Percentiles rank a stretch among this genome's conserved stretches.
Conservation (phyloP, 2,113 vertebrate species). For the Ictidomys tridecemlineatus region DNA sequence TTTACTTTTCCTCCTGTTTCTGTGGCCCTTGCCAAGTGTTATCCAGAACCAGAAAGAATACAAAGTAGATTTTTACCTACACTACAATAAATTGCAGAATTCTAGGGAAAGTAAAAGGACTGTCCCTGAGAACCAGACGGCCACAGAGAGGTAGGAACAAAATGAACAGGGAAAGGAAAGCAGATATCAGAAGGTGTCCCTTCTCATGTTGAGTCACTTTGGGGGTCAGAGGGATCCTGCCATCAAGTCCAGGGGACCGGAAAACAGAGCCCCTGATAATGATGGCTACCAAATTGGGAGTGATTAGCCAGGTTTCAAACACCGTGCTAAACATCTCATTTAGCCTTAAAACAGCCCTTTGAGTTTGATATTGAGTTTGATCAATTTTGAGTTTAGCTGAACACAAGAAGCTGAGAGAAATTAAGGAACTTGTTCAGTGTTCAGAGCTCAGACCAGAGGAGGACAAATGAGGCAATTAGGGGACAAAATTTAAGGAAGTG, state of each 20-base stretch:
- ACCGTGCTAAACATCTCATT: neutral
- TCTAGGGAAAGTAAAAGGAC: neutral
- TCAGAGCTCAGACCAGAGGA: neutral
- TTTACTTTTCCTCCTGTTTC: conserved; percentile 22
- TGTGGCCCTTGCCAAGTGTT: neutral
- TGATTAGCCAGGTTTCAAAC: neutral
- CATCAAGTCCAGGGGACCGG: neutral
- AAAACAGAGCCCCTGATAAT: neutral
- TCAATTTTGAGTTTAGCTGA: neutral
- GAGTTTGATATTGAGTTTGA: neutral
- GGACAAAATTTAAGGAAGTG: neutral
- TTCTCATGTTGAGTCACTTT: neutral
- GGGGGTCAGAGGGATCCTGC: neutral
- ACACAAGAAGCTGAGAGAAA: neutral
- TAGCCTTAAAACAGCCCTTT: neutral
- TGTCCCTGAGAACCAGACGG: neutral
- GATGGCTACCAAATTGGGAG: neutral
- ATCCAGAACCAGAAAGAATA: neutral
- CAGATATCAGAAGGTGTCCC: too few relatives aligned
- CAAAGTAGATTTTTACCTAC: neutral
- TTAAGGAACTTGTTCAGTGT: neutral
- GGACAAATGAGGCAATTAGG: neutral
- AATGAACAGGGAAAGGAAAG: neutral
- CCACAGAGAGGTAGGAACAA: neutral
- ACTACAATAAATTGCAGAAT: conserved; percentile 25